Percentiles rank a stretch among this genome's conserved stretches.
phyloP scores from a whole-genome alignment of 2,888 invertebrate species.

The Sphaerophoria taeniata region DNA sequence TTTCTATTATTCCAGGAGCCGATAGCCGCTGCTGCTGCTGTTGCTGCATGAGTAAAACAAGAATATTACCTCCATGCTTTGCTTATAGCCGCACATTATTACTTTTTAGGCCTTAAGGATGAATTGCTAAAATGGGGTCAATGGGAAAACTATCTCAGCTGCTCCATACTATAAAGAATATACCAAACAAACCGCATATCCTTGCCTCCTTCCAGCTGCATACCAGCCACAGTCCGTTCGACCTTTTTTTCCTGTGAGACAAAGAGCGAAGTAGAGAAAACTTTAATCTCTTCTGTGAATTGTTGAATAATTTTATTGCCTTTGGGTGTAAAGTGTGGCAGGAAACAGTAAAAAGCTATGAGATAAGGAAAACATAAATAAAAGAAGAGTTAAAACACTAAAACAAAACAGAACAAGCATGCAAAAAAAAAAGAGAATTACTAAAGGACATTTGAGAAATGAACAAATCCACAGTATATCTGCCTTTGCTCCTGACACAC shows the following conservation, averaged over 20 bases:
- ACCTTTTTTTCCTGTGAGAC: conserved; percentile 18
- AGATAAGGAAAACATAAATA: conserved; percentile 51
- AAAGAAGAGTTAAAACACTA: conserved; percentile 13
- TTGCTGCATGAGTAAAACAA: background rate
- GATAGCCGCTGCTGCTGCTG: background rate
- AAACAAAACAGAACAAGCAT: background rate
- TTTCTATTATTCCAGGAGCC: background rate
- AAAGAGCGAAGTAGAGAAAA: conserved; percentile 20
- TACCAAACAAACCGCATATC: background rate
- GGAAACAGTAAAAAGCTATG: conserved; percentile 59
- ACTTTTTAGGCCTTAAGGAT: conserved; percentile 41
- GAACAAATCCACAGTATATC: conserved; percentile 45
- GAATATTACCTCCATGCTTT: background rate
- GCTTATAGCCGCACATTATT: background rate
- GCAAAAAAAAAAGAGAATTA: conserved; percentile 8
- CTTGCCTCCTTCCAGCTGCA: background rate
- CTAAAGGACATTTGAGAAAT: conserved; percentile 59
- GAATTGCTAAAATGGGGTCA: conserved; percentile 32
- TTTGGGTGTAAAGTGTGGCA: conserved; percentile 60
- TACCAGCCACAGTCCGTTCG: background rate
- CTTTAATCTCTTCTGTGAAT: conserved; percentile 47
- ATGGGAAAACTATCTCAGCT: conserved; percentile 36
- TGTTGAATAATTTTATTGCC: conserved; percentile 61
- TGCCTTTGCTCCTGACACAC: background rate
- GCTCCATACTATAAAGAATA: conserved; percentile 16